Evolutionary conservation across 1,140 invertebrate species (phyloP), one percentile per base, ranked within the genome.

Genomic region (Dolichoris vasculosae): DNA sequence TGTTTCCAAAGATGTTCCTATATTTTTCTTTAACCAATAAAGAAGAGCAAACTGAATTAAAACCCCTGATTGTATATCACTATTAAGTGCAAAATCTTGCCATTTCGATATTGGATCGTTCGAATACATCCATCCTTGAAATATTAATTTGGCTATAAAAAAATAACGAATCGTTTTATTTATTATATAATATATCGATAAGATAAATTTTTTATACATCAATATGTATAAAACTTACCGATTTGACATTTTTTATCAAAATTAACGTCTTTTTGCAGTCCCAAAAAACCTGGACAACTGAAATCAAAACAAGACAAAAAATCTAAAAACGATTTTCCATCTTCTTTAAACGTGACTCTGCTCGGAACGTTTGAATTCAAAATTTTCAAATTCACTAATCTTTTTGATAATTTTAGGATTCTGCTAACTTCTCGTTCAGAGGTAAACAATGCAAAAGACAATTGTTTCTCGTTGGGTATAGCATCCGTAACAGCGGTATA

Each of bases 1-100:
- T 15, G 89, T 86, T 88, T 92, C 90, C 51, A 94, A 89, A 73
- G 88, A 90, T 48, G 88, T 89, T n/a, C 87, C 89, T 40, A 88
- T 89, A 48, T 91, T 90, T 84, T 93, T 94, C 81, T 95, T 94
- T 84, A 95, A 94, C 94, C 96, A 95, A 91, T 95, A 96, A 69
- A 94, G 92, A 43, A 97, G 93, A n/a, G 95, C 91, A 48, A 96
- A 92, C 89, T 95, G 93, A 84, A 97, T 94, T 26, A 97, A 91
- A 85, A 95, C 94, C 81, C 92, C 92, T 20, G 95, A 93, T 63
- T 94, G 89, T 83, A 96, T 94, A 75, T 92, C 90, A 89, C 95
- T 95, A 59, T 92, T 89, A 85, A 92, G 91, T 11, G 95, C 93
- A 87, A 93, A 93, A 55, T 93, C 90, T 67, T 91, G 93, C 92